Evolutionary conservation across 64 coral and sea anemone species (phyloP).

Genomic region (Actinia equina): DNA sequence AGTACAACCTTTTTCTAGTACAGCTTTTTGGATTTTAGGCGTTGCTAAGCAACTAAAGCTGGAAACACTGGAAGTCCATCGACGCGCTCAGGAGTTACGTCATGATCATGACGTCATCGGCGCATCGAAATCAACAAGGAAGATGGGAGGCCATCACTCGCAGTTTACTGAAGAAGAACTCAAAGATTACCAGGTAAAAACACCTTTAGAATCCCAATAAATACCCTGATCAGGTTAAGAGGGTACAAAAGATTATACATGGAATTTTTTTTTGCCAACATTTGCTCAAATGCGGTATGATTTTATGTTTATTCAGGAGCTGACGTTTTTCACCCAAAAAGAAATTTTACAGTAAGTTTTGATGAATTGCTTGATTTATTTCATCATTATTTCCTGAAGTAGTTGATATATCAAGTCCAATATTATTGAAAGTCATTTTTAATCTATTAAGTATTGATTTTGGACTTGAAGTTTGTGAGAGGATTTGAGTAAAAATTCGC

Average conservation of each 20-base stretch:
- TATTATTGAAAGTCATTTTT: background rate
- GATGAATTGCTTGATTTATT: background rate
- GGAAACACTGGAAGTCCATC: background rate
- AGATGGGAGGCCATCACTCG: constrained; percentile 93
- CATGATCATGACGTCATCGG: constrained; percentile 29
- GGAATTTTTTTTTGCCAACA: background rate
- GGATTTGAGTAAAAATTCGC: background rate
- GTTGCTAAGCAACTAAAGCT: background rate
- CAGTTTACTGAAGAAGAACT: constrained; percentile 99
- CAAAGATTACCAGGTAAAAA: constrained; percentile 94
- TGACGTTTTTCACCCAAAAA: constrained; percentile 99
- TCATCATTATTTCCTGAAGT: background rate
- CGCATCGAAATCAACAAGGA: background rate
- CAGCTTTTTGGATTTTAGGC: no score
- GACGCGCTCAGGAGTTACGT: background rate
- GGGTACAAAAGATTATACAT: background rate
- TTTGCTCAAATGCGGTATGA: background rate
- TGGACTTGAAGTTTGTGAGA: background rate
- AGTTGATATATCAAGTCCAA: background rate
- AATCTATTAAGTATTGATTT: background rate
- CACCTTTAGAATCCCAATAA: background rate
- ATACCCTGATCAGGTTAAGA: background rate
- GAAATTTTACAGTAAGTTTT: constrained; percentile 94
- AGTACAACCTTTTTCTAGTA: no score
- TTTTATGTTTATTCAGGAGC: constrained; percentile 65